Conservation (phyloP, 1,140 invertebrate species). For the Melipona quadrifasciata region DNA sequence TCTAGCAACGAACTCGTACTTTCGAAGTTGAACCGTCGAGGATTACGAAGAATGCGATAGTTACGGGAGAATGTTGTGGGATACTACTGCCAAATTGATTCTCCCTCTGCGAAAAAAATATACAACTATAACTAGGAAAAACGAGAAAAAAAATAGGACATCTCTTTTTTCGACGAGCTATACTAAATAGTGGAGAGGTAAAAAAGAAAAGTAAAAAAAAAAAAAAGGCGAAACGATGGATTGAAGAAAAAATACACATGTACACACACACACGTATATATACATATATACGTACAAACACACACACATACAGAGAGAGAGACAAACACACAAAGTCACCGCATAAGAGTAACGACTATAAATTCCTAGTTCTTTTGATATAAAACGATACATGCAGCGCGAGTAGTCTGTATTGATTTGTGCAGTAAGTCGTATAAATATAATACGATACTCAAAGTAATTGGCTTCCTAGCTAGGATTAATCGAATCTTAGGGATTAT, state of each 20-base stretch:
- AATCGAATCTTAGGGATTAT: conserved; percentile 64
- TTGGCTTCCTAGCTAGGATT: conserved; percentile 72
- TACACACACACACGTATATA: neutral
- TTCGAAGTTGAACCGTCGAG: neutral
- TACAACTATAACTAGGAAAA: neutral
- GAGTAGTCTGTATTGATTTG: conserved; percentile 71
- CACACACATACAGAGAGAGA: neutral
- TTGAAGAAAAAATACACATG: neutral
- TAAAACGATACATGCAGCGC: conserved; percentile 54
- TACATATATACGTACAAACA: neutral
- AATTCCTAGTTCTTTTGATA: conserved; percentile 57
- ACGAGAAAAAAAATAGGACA: neutral
- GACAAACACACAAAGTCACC: neutral
- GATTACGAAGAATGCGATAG: conserved; percentile 15
- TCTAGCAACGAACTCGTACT: neutral
- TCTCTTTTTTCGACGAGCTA: conserved; percentile 10
- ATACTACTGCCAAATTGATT: conserved; percentile 51
- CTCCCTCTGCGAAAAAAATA: neutral
- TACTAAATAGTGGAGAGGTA: neutral
- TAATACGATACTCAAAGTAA: conserved; percentile 59
- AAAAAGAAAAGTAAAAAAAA: neutral
- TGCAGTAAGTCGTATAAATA: conserved; percentile 49
- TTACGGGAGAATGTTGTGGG: conserved; percentile 45
- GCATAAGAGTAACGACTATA: conserved; percentile 18
- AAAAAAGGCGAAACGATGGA: neutral